phyloP scores from a whole-genome alignment of 1,140 invertebrate species.

The Leptonema lineaticorne region DNA sequence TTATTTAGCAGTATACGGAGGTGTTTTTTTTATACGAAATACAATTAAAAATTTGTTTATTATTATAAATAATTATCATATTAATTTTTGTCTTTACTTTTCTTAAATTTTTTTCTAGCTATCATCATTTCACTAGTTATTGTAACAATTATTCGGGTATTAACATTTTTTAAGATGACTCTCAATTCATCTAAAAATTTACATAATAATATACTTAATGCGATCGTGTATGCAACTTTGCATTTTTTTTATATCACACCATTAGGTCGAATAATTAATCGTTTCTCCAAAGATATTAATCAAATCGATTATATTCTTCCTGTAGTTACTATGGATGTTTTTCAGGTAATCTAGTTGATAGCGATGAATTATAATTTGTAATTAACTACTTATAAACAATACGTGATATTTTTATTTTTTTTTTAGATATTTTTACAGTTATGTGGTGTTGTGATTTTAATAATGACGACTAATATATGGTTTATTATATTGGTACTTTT shows the following conservation, averaged over 20 bases:
- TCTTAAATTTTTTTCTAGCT: slow-evolving; percentile 23
- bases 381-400: neutral
- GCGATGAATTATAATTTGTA: neutral
- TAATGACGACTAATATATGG: slow-evolving; percentile 56
- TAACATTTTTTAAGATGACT: slow-evolving; percentile 63
- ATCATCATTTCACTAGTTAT: slow-evolving; percentile 42
- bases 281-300: slow-evolving; percentile 57
- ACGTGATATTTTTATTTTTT: neutral
- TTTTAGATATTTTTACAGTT: slow-evolving; percentile 50
- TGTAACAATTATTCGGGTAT: slow-evolving; percentile 50
- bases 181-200: slow-evolving; percentile 64
- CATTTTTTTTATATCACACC: slow-evolving; percentile 67
- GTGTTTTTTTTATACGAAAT: no score
- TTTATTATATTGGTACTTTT: slow-evolving; percentile 49
- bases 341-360: slow-evolving; percentile 24
- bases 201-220: slow-evolving; percentile 69
- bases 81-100: no score
- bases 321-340: slow-evolving; percentile 21
- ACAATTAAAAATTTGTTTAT: no score
- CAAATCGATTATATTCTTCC: slow-evolving; percentile 34
- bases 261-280: slow-evolving; percentile 49
- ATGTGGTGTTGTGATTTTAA: slow-evolving; percentile 44
- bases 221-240: slow-evolving; percentile 62
- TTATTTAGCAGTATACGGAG: no score
- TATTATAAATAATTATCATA: no score